Percentiles rank a stretch among this genome's conserved stretches.
Conservation (phyloP, 2,888 invertebrate species). For the Cryptophagus acutangulus region DNA sequence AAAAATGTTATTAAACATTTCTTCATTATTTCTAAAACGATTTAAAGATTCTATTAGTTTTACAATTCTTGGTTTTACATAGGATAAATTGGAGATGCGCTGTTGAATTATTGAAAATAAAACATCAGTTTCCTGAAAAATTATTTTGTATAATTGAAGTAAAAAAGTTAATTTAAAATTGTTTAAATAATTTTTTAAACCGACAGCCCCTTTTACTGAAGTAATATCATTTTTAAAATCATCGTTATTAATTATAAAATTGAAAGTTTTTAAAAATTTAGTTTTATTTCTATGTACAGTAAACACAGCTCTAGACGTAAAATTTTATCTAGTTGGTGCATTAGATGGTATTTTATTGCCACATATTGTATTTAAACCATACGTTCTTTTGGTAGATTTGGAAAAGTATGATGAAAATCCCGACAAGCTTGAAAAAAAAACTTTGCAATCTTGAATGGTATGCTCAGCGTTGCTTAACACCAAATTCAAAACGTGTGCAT, state of each 20-base stretch:
- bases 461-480: constrained; percentile 20
- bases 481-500: constrained; percentile 28
- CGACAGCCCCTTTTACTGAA: constrained; percentile 14
- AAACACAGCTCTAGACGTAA: constrained; percentile 15
- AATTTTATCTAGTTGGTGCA: constrained; percentile 22
- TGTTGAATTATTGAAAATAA: constrained; percentile 16
- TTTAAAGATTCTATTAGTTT: not conserved
- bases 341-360: constrained; percentile 13
- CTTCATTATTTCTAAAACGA: not conserved
- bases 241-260: constrained; percentile 3
- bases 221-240: constrained; percentile 10
- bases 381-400: constrained; percentile 24
- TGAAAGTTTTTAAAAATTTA: constrained; percentile 16
- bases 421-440: constrained; percentile 23
- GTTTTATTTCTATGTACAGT: constrained; percentile 13
- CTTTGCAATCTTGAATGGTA: constrained; percentile 13
- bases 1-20: not conserved
- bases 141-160: constrained; percentile 13
- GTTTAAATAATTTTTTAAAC: constrained; percentile 14
- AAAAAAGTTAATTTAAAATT: constrained; percentile 14
- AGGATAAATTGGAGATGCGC: constrained; percentile 13
- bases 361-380: constrained; percentile 15
- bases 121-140: constrained; percentile 16
- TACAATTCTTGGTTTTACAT: not conserved
- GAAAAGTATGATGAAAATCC: constrained; percentile 23